These are phyloP conservation scores for Glossophaga mutica DNA, from an alignment of 2,797 vertebrate species.

Conservation along the genomic window DNA sequence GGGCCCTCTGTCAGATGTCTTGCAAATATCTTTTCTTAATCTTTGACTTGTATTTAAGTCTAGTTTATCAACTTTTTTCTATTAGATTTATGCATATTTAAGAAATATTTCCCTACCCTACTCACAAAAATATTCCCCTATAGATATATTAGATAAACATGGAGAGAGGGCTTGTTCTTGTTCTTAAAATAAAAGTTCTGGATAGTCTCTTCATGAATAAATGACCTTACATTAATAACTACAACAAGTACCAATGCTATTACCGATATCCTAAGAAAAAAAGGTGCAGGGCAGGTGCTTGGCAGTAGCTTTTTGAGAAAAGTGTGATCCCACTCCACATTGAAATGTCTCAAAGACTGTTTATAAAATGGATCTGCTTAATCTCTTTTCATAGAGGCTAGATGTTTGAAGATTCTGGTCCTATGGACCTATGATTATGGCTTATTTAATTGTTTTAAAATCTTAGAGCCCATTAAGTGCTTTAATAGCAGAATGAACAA, in stretches of 20 bases:
- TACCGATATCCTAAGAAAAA: background rate
- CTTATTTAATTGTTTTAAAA: background rate
- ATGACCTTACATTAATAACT: background rate
- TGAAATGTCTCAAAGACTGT: background rate
- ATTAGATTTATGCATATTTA: background rate
- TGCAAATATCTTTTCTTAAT: too few species aligned
- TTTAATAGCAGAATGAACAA: constrained; percentile 35
- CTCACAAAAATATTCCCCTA: background rate
- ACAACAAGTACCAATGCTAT: background rate
- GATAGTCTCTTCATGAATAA: background rate
- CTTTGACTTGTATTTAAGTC: background rate
- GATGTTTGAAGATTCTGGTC: background rate
- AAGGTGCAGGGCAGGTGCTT: background rate
- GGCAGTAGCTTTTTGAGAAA: background rate
- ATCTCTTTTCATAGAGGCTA: background rate
- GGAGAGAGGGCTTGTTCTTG: background rate
- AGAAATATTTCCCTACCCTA: background rate
- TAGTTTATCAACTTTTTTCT: background rate
- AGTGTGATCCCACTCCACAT: background rate
- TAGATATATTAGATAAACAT: background rate
- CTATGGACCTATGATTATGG: background rate
- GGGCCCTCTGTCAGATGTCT: too few species aligned
- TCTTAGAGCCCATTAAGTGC: background rate
- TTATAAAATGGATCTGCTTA: background rate
- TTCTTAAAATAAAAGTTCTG: background rate